phyloP scores from a whole-genome alignment of 2,113 vertebrate genomes.

The Rhinopomastus cyanomelas region DNA sequence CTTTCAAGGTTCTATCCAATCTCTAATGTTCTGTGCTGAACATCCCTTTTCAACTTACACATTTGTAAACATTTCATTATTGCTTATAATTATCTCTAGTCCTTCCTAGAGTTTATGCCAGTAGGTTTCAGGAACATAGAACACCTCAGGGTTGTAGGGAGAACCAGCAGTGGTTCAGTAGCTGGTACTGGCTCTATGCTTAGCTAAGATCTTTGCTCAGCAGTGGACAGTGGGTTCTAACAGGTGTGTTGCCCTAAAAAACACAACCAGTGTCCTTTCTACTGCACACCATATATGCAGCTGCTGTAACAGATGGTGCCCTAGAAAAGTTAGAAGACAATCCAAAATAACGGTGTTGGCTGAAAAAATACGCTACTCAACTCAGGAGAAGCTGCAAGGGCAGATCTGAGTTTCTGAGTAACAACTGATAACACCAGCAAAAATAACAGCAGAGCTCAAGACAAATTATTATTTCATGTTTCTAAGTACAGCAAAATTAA shows the following conservation, averaged over 20 bases:
- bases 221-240: background rate
- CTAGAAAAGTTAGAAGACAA: conserved; percentile 11
- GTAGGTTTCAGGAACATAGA: background rate
- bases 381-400: background rate
- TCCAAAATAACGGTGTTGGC: background rate
- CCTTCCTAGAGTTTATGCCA: background rate
- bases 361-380: background rate
- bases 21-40: background rate
- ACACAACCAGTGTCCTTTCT: background rate
- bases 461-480: background rate
- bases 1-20: no score
- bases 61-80: background rate
- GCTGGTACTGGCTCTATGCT: background rate
- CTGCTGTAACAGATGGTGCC: conserved; percentile 32
- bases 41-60: background rate
- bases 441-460: background rate
- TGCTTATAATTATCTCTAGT: background rate
- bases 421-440: background rate
- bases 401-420: background rate
- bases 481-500: background rate
- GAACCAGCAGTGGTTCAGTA: fast-evolving
- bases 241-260: background rate
- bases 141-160: background rate
- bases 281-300: background rate
- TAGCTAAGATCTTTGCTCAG: background rate